Evolutionary conservation across 2,888 invertebrate species (phyloP).

Genomic region (Ochropleura leucogaster): DNA sequence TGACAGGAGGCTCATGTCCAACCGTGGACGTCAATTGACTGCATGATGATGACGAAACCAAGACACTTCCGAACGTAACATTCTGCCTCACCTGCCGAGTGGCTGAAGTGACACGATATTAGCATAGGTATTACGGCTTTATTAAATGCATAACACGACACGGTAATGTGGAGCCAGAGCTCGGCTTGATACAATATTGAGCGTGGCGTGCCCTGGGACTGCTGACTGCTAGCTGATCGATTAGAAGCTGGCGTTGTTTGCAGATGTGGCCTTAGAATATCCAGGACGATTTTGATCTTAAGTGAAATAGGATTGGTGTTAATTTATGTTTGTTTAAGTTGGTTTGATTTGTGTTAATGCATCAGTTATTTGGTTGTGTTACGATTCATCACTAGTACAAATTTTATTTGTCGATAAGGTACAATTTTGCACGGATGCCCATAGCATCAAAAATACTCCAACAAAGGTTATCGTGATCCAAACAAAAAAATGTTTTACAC

Average conservation of each 20-base stretch:
- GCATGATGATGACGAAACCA: not conserved
- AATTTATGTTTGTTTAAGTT: not conserved
- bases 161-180: conserved; percentile 53
- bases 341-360: not conserved
- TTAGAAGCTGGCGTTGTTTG: conserved; percentile 31
- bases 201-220: conserved; percentile 42
- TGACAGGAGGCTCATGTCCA: no score
- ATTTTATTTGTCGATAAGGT: not conserved
- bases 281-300: not conserved
- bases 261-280: conserved; percentile 3
- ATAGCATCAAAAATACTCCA: not conserved
- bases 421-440: not conserved
- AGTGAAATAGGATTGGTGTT: not conserved
- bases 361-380: no score
- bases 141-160: conserved; percentile 67
- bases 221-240: conserved; percentile 39
- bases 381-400: not conserved
- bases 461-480: not conserved
- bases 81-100: conserved; percentile 27
- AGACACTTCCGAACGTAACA: not conserved
- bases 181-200: conserved; percentile 61
- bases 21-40: not conserved
- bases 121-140: conserved; percentile 65
- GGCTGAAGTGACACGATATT: conserved; percentile 45
- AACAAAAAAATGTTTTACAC: no score